Evolutionary conservation across 2,888 invertebrate genomes (phyloP), one percentile per base, ranked within the genome.

Genomic region (Caenorhabditis sinica): DNA sequence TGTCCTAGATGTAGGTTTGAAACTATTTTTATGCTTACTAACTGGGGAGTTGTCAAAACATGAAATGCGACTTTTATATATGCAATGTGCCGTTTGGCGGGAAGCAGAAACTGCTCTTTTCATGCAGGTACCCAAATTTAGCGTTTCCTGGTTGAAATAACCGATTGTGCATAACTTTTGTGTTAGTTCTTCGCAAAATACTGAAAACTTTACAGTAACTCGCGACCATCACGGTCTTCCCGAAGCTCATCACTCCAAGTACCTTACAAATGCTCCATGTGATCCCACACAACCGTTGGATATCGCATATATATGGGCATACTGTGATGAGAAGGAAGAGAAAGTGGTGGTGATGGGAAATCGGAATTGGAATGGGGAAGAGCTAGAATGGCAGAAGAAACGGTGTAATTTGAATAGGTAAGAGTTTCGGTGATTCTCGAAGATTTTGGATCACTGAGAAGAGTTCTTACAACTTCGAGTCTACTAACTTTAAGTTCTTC

Each of bases 1-100:
- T 74, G 73, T 40, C 53, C 73, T 0, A 51, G 40, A 40, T 36
- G 73, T 74, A 61, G n/a, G n/a, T n/a, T n/a, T n/a, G n/a, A n/a
- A n/a, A n/a, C n/a, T n/a, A n/a, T n/a, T n/a, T n/a, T n/a, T n/a
- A n/a, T n/a, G n/a, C n/a, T n/a, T n/a, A n/a, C n/a, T n/a, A n/a
- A n/a, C n/a, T n/a, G n/a, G n/a, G n/a, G 5, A 36, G 9, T 9
- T 36, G 33, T 36, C 4, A 36, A 36, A 36, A 36, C 33, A 9
- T 36, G 33, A n/a, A n/a, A n/a, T n/a, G n/a, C n/a, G n/a, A n/a
- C n/a, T n/a, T n/a, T n/a, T n/a, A n/a, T n/a, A n/a, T n/a, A n/a
- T n/a, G n/a, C n/a, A n/a, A n/a, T n/a, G n/a, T n/a, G n/a, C n/a
- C n/a, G n/a, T n/a, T n/a, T n/a, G n/a, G n/a, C n/a, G n/a, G n/a